Conservation (phyloP, 1,140 invertebrate genomes). For the Ridgeia piscesae region DNA sequence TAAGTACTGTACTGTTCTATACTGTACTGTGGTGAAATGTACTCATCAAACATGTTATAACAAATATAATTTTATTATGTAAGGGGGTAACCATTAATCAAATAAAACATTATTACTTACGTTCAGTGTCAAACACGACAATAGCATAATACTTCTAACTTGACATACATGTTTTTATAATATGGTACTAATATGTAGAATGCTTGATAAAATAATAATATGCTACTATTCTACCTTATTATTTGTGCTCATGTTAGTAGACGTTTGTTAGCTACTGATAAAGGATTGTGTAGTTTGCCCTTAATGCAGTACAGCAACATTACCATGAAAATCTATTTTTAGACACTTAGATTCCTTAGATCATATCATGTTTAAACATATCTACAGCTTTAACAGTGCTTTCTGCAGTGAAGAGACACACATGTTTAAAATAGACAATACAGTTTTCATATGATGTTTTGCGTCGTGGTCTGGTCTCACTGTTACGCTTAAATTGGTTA, state of each 20-base stretch:
- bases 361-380: no score
- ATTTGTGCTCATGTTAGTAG: not conserved
- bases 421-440: no score
- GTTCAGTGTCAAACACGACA: not conserved
- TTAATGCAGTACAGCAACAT: no score
- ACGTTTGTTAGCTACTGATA: not conserved
- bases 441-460: no score
- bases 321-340: no score
- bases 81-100: not conserved
- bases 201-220: slow-evolving; percentile 4
- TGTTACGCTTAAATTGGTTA: no score
- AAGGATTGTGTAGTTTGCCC: no score
- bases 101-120: not conserved
- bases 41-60: not conserved
- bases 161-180: not conserved
- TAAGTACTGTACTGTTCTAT: not conserved
- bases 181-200: not conserved
- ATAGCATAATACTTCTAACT: not conserved
- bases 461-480: no score
- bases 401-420: no score
- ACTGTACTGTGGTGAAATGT: not conserved
- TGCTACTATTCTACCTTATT: not conserved
- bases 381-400: no score
- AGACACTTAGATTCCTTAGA: no score
- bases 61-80: no score